Base-by-base conservation (phyloP, 2,888 invertebrate species). In the Autographa gamma region DNA sequence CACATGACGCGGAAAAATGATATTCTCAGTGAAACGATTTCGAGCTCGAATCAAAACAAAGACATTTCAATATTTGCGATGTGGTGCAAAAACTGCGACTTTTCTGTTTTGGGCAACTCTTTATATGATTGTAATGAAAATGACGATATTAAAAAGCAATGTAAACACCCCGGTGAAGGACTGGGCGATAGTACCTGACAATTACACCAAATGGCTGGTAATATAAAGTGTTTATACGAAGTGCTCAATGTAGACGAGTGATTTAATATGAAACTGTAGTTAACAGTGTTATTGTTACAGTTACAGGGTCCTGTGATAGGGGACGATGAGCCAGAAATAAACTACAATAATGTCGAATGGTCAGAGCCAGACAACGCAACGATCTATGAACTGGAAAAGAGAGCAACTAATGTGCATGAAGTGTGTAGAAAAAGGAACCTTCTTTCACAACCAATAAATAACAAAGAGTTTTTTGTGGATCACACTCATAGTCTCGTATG, bases 401-500 rank as follows among this genome's bases (percentile, higher is more conserved):
- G 97, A 13, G 92, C 92, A 60, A 85, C 86, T 2, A 94, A 90
- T 69, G 93, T 96, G 52, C 92, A 93, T 75, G 89, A 93, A 63
- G 94, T 96, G 25, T 97, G 97, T 80, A 92, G 90, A n/a, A 90
- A 89, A 65, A 88, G 93, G 68, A 83, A 84, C 38, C 84, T 94
- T 4, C 65, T 83, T 13, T 82, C 83, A 14, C 87, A 96, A 87
- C 85, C 92, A 81, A 96, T 97, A 77, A 97, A 97, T 88, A 97
- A 96, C 79, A 97, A 97, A 96, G 97, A 97, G 89, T 97, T 97
- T 90, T 97, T 97, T 87, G 96, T 97, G 73, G 97, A 97, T 93
- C 87, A 97, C 94, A 88, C 85, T 67, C 97, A 97, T 82, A 97
- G 96, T 84, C 92, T 97, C 60, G 97, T 97, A 60, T 97, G 97